phyloP scores from a whole-genome alignment of 2,888 invertebrate species.

The Drosophila multiciliata region DNA sequence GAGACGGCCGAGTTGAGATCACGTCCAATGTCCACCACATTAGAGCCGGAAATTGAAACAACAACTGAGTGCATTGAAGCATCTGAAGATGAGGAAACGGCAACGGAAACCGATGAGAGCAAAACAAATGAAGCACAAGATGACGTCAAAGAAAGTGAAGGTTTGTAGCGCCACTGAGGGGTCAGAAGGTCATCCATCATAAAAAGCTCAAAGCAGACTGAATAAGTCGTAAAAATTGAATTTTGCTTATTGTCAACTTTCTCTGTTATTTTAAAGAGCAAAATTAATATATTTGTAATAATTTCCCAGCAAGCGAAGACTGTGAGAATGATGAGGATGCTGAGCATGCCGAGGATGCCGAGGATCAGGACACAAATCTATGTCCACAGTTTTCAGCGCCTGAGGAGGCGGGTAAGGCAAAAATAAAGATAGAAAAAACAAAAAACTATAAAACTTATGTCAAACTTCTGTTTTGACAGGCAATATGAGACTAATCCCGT shows the following conservation, averaged over 20 bases:
- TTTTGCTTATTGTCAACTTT: background rate
- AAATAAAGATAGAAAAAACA: background rate
- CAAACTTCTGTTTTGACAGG: background rate
- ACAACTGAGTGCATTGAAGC: slow-evolving; percentile 36
- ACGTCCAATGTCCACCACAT: slow-evolving; percentile 21
- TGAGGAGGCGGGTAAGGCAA: slow-evolving; percentile 29
- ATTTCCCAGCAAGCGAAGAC: slow-evolving; percentile 8
- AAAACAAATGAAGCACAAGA: background rate
- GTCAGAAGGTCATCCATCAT: background rate
- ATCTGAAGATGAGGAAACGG: slow-evolving; percentile 14
- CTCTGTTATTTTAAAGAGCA: background rate
- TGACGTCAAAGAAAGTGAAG: slow-evolving; percentile 28
- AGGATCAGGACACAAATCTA: slow-evolving; percentile 62
- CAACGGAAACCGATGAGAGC: slow-evolving; percentile 14
- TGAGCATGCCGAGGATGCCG: slow-evolving; percentile 47
- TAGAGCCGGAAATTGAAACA: slow-evolving; percentile 17
- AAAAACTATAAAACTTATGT: background rate
- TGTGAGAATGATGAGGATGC: slow-evolving; percentile 47
- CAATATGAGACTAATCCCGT: slow-evolving; percentile 8
- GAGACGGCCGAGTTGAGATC: slow-evolving; percentile 21
- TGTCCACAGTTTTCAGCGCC: slow-evolving; percentile 61
- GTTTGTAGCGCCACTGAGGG: slow-evolving; percentile 34
- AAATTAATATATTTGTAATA: background rate
- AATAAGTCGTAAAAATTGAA: background rate
- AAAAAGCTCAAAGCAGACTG: background rate